Conservation (phyloP, 2,888 invertebrate genomes). For the Matsumyia berberina region DNA sequence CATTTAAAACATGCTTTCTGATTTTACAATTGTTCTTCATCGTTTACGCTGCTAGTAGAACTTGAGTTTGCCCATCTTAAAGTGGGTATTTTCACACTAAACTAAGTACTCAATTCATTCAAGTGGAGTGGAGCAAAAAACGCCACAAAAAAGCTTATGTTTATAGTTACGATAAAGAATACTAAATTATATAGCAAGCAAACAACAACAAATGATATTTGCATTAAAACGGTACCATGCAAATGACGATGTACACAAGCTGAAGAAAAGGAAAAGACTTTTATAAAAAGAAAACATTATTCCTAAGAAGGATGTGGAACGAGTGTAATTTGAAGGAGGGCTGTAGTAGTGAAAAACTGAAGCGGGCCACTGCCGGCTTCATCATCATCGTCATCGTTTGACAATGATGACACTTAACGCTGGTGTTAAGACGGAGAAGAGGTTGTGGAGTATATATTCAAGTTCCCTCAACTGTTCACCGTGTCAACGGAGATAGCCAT, state of each 20-base stretch:
- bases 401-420: conserved; percentile 54
- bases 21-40: background rate
- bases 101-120: conserved; percentile 78
- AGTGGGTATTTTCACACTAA: conserved; percentile 79
- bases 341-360: conserved; percentile 19
- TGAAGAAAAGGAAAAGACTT: conserved; percentile 28
- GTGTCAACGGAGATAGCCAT: conserved; percentile 36
- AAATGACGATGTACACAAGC: conserved; percentile 18
- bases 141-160: conserved; percentile 1
- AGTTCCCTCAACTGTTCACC: conserved; percentile 46
- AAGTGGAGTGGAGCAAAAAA: conserved; percentile 20
- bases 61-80: conserved; percentile 63
- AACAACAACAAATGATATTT: conserved; percentile 40
- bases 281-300: conserved; percentile 38
- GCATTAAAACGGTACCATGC: conserved; percentile 35
- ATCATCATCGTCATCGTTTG: conserved; percentile 35
- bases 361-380: conserved; percentile 15
- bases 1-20: background rate
- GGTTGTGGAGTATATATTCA: conserved; percentile 45
- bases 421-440: conserved; percentile 49
- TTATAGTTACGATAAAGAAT: conserved; percentile 39
- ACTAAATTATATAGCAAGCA: conserved; percentile 36
- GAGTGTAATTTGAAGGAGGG: conserved; percentile 33
- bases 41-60: conserved; percentile 19
- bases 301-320: conserved; percentile 35